phyloP scores from a whole-genome alignment of 2,888 invertebrate species.

The Meloe dianella region DNA sequence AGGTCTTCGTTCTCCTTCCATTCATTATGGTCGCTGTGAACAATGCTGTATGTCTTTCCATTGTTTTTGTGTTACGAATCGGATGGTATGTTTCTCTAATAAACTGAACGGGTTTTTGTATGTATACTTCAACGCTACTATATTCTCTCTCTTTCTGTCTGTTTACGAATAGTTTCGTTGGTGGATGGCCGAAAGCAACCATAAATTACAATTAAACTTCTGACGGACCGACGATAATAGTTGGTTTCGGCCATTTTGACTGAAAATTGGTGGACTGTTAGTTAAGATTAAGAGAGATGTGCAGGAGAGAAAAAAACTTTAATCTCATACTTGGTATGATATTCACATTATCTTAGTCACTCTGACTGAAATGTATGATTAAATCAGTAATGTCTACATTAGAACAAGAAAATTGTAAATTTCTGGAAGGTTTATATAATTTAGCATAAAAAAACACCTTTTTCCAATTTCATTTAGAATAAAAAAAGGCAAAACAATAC shows the following conservation, averaged over 20 bases:
- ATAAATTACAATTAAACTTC: conserved; percentile 31
- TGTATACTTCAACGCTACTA: conserved; percentile 13
- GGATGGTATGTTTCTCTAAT: conserved; percentile 26
- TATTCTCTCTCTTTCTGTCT: not conserved
- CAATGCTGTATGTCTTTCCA: conserved; percentile 24
- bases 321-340: not conserved
- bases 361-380: not conserved
- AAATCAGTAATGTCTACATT: conserved; percentile 1
- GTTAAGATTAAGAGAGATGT: not conserved
- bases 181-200: conserved; percentile 25
- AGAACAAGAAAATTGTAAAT: not conserved
- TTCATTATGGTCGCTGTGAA: conserved; percentile 24
- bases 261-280: not conserved
- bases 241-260: conserved; percentile 10
- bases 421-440: not conserved
- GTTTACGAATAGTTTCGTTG: conserved; percentile 24
- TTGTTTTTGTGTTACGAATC: conserved; percentile 27
- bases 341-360: not conserved
- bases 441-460: too few relatives aligned
- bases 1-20: conserved; percentile 13
- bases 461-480: not conserved
- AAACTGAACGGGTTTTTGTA: conserved; percentile 26
- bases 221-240: conserved; percentile 20
- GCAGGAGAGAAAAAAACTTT: not conserved
- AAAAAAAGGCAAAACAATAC: not conserved